A percentile compares a stretch with the other conserved stretches of the same genome.
Evolutionary conservation across 1,140 invertebrate genomes (phyloP).

Genomic region (Drosophila leontia): DNA sequence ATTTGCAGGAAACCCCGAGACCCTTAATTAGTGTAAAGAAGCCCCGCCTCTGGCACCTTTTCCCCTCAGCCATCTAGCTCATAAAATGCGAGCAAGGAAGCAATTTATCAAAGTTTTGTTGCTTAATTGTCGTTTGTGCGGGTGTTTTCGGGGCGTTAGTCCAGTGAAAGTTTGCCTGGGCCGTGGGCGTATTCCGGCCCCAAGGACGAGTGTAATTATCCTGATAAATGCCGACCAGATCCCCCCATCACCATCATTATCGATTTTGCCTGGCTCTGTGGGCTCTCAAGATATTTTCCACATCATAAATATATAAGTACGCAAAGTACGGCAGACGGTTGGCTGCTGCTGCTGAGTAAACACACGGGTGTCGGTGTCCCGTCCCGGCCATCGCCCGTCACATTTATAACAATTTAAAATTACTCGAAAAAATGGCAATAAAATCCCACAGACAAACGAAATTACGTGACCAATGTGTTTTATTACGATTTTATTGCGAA

Average conservation of each 20-base stretch:
- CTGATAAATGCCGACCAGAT: conserved; percentile 61
- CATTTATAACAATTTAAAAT: conserved; percentile 85
- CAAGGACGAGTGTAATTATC: conserved; percentile 48
- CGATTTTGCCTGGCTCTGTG: conserved; percentile 53
- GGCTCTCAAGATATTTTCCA: conserved; percentile 77
- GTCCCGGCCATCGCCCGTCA: conserved; percentile 57
- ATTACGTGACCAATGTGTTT: conserved; percentile 85
- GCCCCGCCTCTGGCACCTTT: conserved; percentile 36
- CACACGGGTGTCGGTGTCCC: conserved; percentile 49
- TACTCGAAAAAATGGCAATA: conserved; percentile 84
- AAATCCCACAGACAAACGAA: conserved; percentile 85
- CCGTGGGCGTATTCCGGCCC: conserved; percentile 37
- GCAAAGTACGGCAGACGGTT: conserved; percentile 33
- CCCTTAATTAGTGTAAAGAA: conserved; percentile 84
- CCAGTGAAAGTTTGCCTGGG: conserved; percentile 63
- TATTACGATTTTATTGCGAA: conserved; percentile 85
- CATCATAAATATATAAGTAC: conserved; percentile 81
- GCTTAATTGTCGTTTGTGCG: conserved; percentile 83
- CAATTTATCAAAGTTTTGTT: conserved; percentile 85
- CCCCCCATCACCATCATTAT: conserved; percentile 57
- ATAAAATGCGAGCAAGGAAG: conserved; percentile 81
- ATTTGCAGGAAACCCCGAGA: conserved; percentile 82
- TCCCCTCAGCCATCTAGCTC: conserved; percentile 23
- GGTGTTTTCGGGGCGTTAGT: conserved; percentile 39
- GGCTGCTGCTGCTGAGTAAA: conserved; percentile 49